Conservation (phyloP, 1,140 invertebrate species). For the Prorops nasuta region DNA sequence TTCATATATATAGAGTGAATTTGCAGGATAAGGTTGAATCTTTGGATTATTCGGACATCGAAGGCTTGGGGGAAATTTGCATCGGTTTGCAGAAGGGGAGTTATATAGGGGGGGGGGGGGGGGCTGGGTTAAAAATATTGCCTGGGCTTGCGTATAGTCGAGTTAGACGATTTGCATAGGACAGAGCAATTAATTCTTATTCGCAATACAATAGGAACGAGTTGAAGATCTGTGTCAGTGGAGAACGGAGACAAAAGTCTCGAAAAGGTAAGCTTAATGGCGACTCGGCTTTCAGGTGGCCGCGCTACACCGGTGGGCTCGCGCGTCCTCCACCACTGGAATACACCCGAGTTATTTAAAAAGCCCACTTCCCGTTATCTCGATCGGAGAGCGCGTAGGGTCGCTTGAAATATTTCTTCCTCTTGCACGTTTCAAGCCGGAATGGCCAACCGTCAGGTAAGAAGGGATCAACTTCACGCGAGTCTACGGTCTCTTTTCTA, state of each 20-base stretch:
- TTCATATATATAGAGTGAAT: no score
- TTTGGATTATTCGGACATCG: no score
- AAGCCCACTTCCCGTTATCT: constrained; percentile 35
- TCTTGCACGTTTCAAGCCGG: no score
- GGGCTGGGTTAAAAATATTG: background rate
- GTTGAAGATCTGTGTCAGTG: background rate
- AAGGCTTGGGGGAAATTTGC: no score
- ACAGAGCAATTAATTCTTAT: no score
- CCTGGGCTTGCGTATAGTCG: no score
- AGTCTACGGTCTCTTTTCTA: background rate
- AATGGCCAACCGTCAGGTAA: no score
- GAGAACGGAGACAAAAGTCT: background rate
- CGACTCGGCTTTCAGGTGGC: constrained; percentile 10
- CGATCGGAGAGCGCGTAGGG: constrained; percentile 29
- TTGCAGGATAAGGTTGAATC: no score
- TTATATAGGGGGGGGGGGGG: background rate
- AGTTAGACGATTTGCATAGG: no score
- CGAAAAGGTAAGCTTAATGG: constrained; percentile 18
- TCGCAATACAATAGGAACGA: no score
- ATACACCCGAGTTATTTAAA: constrained; percentile 33
- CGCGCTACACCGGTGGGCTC: background rate
- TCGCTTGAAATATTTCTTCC: constrained; percentile 36
- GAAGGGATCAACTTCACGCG: no score
- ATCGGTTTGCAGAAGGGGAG: no score
- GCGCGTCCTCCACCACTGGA: constrained; percentile 15